Conservation (phyloP, 1,140 invertebrate species). For the Procambarus virginalis region DNA sequence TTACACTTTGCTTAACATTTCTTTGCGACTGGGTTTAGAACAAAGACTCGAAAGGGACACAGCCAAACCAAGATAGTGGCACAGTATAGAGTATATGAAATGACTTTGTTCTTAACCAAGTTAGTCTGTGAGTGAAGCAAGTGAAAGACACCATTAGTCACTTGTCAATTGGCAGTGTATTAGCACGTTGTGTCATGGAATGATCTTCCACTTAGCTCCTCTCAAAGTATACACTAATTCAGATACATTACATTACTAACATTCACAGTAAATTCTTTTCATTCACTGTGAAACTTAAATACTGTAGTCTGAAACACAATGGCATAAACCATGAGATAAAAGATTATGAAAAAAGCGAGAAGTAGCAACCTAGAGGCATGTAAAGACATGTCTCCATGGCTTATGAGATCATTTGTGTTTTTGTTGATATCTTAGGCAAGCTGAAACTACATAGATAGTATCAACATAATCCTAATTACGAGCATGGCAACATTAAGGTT, state of each 20-base stretch:
- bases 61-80: slow-evolving; percentile 1
- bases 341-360: slow-evolving; percentile 21
- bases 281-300: slow-evolving; percentile 47
- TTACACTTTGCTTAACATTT: slow-evolving; percentile 30
- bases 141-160: slow-evolving; percentile 65
- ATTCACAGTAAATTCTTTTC: slow-evolving; percentile 18
- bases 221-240: slow-evolving; percentile 63
- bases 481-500: slow-evolving; percentile 2
- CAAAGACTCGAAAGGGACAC: slow-evolving; percentile 7
- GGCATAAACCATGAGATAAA: slow-evolving; percentile 42
- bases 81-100: slow-evolving; percentile 8
- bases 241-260: slow-evolving; percentile 48
- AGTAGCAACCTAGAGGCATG: slow-evolving; percentile 60
- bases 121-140: slow-evolving; percentile 63
- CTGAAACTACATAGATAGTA: slow-evolving; percentile 42
- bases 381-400: slow-evolving; percentile 42
- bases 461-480: slow-evolving; percentile 4
- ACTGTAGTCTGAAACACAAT: slow-evolving; percentile 47
- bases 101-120: slow-evolving; percentile 51
- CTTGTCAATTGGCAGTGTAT: slow-evolving; percentile 62
- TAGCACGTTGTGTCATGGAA: slow-evolving; percentile 67
- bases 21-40: slow-evolving; percentile 43
- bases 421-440: slow-evolving; percentile 36
- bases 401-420: slow-evolving; percentile 37
- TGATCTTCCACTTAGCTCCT: slow-evolving; percentile 67